Evolutionary conservation across 2,888 invertebrate genomes (phyloP), one percentile per base, ranked within the genome.

Genomic region (Idaea straminata): DNA sequence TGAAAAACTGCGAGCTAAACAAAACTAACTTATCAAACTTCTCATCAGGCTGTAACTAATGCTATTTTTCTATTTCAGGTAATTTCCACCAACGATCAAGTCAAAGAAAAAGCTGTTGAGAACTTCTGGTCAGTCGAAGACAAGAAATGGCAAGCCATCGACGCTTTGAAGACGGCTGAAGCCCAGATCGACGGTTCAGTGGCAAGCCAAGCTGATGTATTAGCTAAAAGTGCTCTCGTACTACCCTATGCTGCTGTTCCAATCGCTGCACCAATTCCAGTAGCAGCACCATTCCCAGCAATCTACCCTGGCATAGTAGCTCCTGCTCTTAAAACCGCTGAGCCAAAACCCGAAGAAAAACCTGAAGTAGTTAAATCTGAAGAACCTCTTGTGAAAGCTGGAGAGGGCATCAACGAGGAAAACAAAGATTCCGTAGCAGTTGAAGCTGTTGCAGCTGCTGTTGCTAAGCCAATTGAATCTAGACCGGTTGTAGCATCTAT

Each of bases 121-220:
- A 74, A 72, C 15, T 82, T 84, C 77, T 91, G 90, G 91, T 78
- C 83, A 0, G 78, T 72, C 0, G 89, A 92, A 63, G 92, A 92
- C 10, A 83, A 84, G 77, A 89, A 91, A 81, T 91, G 90, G 89
- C 91, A 91, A 68, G 85, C 86, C 0, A 61, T 89, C 0, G 87
- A 88, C 63, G 89, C 89, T 6, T 65, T 84, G 2, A 85, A 87
- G 66, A 84, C 87, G 0, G 87, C 86, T 25, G 83, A 87, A 63
- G 91, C 92, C 15, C 82, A 86, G 57, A 63, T 86, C 1, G 88
- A 89, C 6, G 91, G 87, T 0, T 78, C 81, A 5, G 67, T 85
- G 0, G 89, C 91, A 0, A 85, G 75, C 71, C 79, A 78, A 5
- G 82, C 86, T 6, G 79, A 76, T 0, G 66, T 69, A 0, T 61